Conservation (phyloP, 2,888 invertebrate genomes). For the Hydriomena furcata region DNA sequence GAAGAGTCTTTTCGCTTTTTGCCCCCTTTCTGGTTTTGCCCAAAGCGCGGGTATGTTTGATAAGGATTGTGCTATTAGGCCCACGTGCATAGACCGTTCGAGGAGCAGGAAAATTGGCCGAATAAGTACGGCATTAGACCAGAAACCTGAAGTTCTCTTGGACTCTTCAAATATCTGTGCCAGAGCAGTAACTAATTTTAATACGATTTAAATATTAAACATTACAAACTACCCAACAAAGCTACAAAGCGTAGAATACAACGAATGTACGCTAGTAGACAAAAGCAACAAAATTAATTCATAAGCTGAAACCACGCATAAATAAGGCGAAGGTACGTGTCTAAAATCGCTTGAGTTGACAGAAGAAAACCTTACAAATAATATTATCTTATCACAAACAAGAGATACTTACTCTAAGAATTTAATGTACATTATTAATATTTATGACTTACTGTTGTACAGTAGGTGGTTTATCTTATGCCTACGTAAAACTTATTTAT, state of each 20-base stretch:
- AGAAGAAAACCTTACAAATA: constrained; percentile 25
- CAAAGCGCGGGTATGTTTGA: no score
- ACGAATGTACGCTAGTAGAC: no score
- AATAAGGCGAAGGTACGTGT: no score
- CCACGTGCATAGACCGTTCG: no score
- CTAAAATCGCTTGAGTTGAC: constrained; percentile 24
- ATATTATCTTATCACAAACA: constrained; percentile 42
- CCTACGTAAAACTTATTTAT: not conserved
- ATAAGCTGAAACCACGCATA: not conserved
- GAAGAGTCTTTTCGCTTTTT: no score
- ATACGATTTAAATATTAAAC: constrained; percentile 30
- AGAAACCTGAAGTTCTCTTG: no score
- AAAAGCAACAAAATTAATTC: no score
- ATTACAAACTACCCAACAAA: not conserved
- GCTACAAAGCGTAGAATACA: not conserved
- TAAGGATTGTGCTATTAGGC: no score
- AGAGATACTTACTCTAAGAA: constrained; percentile 35
- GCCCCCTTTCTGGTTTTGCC: no score
- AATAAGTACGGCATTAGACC: no score
- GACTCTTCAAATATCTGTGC: no score
- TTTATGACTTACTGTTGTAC: constrained; percentile 38
- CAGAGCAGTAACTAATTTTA: constrained; percentile 7
- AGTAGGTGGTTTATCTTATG: constrained; percentile 29
- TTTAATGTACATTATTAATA: constrained; percentile 23
- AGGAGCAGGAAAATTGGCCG: no score